Evolutionary conservation across 2,113 vertebrate species (phyloP), one percentile per base, ranked within the genome.

Genomic region (Melanotaenia duboulayi): DNA sequence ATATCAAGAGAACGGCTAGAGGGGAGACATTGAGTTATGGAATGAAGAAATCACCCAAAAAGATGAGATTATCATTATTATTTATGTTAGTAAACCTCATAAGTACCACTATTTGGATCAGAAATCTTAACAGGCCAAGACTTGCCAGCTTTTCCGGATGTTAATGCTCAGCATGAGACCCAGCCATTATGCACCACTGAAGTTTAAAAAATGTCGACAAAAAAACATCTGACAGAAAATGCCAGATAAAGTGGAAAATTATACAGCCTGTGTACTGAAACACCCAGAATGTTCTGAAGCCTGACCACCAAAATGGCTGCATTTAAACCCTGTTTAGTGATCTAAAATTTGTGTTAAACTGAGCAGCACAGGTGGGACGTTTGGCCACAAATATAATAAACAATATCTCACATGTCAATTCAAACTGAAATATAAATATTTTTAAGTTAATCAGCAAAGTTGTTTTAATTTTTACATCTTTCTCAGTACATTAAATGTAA

Each of bases 101-200:
- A 35, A 69, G 65, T 81, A 77, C 71, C 25, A 59, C 68, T n/a
- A 79, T 74, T 66, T 83, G 75, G 77, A 77, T 78, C 81, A 84
- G 57, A 24, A 62, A 40, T 74, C 44, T 9, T 32, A 37, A 78
- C 76, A 69, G 79, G 81, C 81, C 82, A 23, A 69, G 61, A 51
- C 64, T 76, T 40, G 54, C 64, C 62, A 56, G 20, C 23, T 73
- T 70, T 75, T 72, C 74, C 40, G 66, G 64, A 82, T 69, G 78
- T 73, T 70, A 70, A 85, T 76, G 50, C 56, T 82, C 40, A 84
- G 74, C 59, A 78, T 65, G 54, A 80, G 76, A 84, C 67, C 55
- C 67, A 56, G 62, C 48, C 58, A 66, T 70, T 66, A 69, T 16
- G 62, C 50, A 55, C 40, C 46, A 71, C 42, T 37, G n/a, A 68